Conservation (phyloP, 2,113 vertebrate species). For the Bagarius yarrelli region DNA sequence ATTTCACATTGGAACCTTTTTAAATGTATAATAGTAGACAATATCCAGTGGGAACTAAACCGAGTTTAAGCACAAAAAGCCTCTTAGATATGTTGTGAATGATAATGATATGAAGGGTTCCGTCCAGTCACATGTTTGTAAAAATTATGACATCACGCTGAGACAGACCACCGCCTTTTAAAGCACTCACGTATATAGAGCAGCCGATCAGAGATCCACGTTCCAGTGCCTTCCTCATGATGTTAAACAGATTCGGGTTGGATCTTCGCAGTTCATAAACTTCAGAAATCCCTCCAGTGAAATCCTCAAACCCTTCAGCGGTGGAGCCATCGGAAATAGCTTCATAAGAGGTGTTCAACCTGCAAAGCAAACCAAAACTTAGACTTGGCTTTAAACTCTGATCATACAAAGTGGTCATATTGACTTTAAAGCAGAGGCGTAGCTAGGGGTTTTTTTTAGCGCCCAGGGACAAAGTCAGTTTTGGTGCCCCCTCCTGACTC, state of each 20-base stretch:
- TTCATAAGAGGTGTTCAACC: slow-evolving; percentile 40
- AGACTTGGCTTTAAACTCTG: too few relatives aligned
- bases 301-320: slow-evolving; percentile 36
- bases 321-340: slow-evolving; percentile 11
- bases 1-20: too few relatives aligned
- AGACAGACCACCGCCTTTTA: too few relatives aligned
- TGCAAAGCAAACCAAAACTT: not conserved
- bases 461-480: too few relatives aligned
- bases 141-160: not conserved
- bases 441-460: too few relatives aligned
- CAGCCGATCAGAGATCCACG: slow-evolving; percentile 6
- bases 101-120: too few relatives aligned
- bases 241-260: slow-evolving; percentile 3
- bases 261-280: not conserved
- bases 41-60: too few relatives aligned
- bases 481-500: too few relatives aligned
- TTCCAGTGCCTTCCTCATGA: slow-evolving; percentile 5
- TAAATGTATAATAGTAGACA: too few relatives aligned
- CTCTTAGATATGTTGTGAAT: not conserved
- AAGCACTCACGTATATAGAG: not conserved
- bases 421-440: too few relatives aligned
- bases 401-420: too few relatives aligned
- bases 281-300: slow-evolving; percentile 37
- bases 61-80: not conserved
- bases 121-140: too few relatives aligned